Evolutionary conservation across 2,113 vertebrate species (phyloP).

Genomic region (Percina caprodes): DNA sequence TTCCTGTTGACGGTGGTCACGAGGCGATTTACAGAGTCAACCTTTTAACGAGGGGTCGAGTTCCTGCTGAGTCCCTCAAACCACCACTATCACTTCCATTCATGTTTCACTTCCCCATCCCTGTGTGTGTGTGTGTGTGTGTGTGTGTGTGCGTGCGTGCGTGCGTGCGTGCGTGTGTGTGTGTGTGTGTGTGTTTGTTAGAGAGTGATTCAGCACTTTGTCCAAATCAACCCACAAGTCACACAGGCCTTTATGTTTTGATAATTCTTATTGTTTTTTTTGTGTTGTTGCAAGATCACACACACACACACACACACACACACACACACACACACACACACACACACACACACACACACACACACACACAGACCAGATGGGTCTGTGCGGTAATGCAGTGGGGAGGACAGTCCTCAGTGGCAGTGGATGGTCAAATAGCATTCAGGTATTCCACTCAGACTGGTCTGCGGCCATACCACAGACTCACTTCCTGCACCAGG

Average conservation of each 20-base stretch:
- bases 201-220: conserved; percentile 49
- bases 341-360: conserved; percentile 10
- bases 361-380: conserved; percentile 50
- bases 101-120: conserved; percentile 64
- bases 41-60: conserved; percentile 54
- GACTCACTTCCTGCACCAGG: conserved; percentile 41
- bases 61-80: conserved; percentile 75
- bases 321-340: neutral
- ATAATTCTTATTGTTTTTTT: conserved; percentile 12
- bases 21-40: conserved; percentile 64
- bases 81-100: conserved; percentile 62
- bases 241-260: neutral
- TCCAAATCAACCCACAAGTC: conserved; percentile 13
- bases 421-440: conserved; percentile 77
- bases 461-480: conserved; percentile 77
- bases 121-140: conserved; percentile 27
- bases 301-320: neutral
- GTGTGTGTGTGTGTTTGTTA: neutral
- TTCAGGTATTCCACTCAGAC: conserved; percentile 79
- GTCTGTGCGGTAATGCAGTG: conserved; percentile 72
- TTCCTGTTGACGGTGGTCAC: conserved; percentile 53
- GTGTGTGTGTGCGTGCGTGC: conserved; percentile 32
- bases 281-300: conserved; percentile 26
- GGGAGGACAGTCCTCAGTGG: conserved; percentile 66
- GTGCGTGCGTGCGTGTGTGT: conserved; percentile 6